Conservation (phyloP, 2,797 vertebrate species). For the Channa striata region DNA sequence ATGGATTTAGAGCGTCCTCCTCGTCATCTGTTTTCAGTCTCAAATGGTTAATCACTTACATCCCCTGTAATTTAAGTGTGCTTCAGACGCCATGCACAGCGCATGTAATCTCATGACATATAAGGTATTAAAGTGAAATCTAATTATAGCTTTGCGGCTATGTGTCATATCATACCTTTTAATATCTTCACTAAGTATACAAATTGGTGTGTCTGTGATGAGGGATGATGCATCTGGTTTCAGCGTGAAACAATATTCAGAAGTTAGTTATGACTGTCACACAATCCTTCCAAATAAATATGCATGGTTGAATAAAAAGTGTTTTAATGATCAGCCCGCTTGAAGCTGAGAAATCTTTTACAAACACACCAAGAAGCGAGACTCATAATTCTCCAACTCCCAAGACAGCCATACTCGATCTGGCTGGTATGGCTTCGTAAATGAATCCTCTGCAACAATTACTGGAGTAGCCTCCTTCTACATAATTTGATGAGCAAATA, state of each 20-base stretch:
- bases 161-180: conserved; percentile 67
- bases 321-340: conserved; percentile 48
- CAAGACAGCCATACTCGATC: conserved; percentile 64
- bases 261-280: conserved; percentile 26
- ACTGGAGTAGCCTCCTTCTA: conserved; percentile 76
- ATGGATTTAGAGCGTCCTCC: conserved; percentile 76
- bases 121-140: conserved; percentile 76
- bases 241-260: conserved; percentile 28
- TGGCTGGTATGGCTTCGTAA: conserved; percentile 74
- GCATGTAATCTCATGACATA: conserved; percentile 75
- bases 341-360: conserved; percentile 36
- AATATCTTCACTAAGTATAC: conserved; percentile 66
- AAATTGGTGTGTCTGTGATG: conserved; percentile 61
- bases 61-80: conserved; percentile 66
- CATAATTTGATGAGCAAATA: conserved; percentile 84
- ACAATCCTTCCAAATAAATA: conserved; percentile 52
- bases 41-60: conserved; percentile 79
- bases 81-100: conserved; percentile 65
- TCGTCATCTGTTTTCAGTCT: conserved; percentile 75
- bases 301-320: conserved; percentile 46
- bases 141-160: conserved; percentile 77
- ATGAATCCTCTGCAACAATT: conserved; percentile 82
- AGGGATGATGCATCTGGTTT: conserved; percentile 38
- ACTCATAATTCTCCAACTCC: conserved; percentile 47
- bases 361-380: conserved; percentile 28